Conservation (phyloP, 92 coral and sea anemone species). For the Bergia sp. region DNA sequence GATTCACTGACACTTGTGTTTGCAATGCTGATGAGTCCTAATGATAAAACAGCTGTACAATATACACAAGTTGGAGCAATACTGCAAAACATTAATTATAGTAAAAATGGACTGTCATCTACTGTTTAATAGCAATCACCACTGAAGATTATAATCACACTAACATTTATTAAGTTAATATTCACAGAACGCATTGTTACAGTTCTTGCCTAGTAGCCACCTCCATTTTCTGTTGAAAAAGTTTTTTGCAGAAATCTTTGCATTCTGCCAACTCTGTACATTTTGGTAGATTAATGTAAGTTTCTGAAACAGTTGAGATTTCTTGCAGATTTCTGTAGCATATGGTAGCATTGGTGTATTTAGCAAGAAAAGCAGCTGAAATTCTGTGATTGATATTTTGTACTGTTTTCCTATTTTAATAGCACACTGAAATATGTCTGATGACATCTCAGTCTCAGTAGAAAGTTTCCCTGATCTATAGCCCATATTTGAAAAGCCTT, state of each 20-base stretch:
- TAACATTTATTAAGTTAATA: too few species aligned
- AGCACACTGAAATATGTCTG: too few species aligned
- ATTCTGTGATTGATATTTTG: too few species aligned
- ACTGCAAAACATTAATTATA: not conserved
- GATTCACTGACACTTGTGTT: not conserved
- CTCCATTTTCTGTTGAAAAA: slow-evolving; percentile 2
- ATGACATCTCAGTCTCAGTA: too few species aligned
- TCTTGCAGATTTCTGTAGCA: not conserved
- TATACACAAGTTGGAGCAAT: not conserved
- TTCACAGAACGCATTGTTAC: not conserved
- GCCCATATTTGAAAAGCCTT: too few species aligned
- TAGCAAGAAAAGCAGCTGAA: too few species aligned
- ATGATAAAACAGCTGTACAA: not conserved
- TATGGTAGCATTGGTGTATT: not conserved
- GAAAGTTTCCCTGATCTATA: too few species aligned
- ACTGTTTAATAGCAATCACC: not conserved
- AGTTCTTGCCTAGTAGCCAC: slow-evolving; percentile 5
- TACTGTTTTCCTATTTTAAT: too few species aligned
- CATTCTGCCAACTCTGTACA: not conserved
- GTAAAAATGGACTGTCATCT: too few species aligned
- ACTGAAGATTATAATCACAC: not conserved
- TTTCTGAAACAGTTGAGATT: not conserved
- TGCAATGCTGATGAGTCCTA: not conserved
- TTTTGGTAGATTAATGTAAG: not conserved
- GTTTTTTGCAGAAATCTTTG: not conserved